Evolutionary conservation across 2,888 invertebrate genomes (phyloP), one percentile per base, ranked within the genome.

Genomic region (Theodoxus fluviatilis): DNA sequence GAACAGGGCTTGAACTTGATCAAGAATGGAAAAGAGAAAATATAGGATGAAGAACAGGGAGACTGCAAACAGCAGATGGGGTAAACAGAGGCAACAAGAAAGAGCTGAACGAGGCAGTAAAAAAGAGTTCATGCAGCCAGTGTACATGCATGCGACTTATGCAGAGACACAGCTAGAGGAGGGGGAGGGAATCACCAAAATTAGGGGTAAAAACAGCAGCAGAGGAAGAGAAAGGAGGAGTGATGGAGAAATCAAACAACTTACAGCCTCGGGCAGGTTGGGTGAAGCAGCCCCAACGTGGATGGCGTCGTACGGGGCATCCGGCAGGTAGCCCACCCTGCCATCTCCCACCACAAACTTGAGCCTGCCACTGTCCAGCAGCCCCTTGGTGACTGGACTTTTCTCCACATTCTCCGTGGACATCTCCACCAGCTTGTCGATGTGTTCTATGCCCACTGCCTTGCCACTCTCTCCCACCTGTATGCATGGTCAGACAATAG

Each of bases 371-470:
- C 75, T 72, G n/a, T 85, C 83, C 67, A 87, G 47, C 65, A 86
- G 69, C 0, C 64, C 33, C 4, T 63, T 73, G 15, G 80, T 70
- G 3, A 73, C 67, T 3, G 78, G 70, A 69, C 85, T 81, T 73
- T 84, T 85, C 49, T 78, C 75, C 22, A 98, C 91, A 87, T 98
- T 98, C 75, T 90, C 89, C 38, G 89, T 89, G 12, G 96, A 93
- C 80, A 92, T 87, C 66, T 91, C 75, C 2, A 87, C 85, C 31
- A 88, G 78, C 37, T 86, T 83, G 43, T 83, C 80, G 35, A 88
- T 87, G 75, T 88, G 87, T 70, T 88, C 88, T 64, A 88, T 85
- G n/a, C 88, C 87, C 49, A 88, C 81, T 18, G 83, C 87, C 71
- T 79, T 80, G 3, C 87, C 87, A 7, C 71, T 74, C n/a, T 79